Base-by-base conservation (phyloP, 2,888 invertebrate genomes). In the Coelinius sp. region DNA sequence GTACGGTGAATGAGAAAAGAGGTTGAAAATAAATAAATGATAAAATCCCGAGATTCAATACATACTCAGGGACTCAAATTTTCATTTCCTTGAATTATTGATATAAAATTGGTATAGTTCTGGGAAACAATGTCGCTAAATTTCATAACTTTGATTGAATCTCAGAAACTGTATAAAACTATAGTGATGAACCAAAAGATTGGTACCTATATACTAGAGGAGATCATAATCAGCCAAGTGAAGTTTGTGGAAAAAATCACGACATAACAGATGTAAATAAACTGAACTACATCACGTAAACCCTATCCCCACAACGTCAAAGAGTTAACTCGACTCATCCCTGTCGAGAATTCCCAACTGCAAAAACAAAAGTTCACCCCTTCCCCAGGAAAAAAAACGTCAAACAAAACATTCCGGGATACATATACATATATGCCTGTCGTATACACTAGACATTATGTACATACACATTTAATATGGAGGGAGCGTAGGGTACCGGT, bases 401-500 rank as follows among this genome's bases (percentile, higher is more conserved):
- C 62, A 72, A 63, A 46, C 66, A 70, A 49, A 6, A 49, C 14
- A 49, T 20, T 8, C 46, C 46, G 17, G 46, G 6, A 20, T 49
- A 49, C 8, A 22, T 14, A 14, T 68, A 64, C 25, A 64, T 69
- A 68, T 38, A 68, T 63, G 41, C 12, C n/a, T 25, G n/a, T 27
- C 14, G 56, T 56, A 27, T 31, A 27, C 17, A 31, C 25, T 6
- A 2, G 31, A 17, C 27, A 27, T n/a, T n/a, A n/a, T 20, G 10
- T 27, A 63, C 41, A 63, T 63, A 41, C n/a, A 63, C 8, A 5
- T 38, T 38, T 38, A 14, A 12, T 14, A 12, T 12, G 22, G 41
- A 46, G 70, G 72, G 75, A 68, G 75, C 73, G 71, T 65, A 62
- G 31, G 67, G 67, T 79, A 80, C 79, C 81, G 82, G 84, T 82